Evolutionary conservation across 92 coral and sea anemone species (phyloP), one percentile per base, ranked within the genome.

Genomic region (Zoanthus solanderi): DNA sequence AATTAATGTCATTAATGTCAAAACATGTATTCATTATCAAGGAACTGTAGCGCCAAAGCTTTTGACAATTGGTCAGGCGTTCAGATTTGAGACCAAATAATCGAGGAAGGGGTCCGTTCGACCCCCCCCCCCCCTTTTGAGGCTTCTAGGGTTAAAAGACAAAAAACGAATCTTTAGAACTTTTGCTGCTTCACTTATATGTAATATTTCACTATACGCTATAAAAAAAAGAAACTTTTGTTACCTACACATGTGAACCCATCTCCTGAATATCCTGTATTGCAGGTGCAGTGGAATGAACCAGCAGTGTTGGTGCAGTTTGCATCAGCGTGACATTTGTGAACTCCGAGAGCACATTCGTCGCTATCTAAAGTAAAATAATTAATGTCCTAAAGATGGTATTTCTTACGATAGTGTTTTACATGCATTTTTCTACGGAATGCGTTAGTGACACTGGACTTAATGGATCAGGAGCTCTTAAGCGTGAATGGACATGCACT

Each of bases 281-380:
- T 87, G 46, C 94, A 92, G n/a, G 94, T 92, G 72, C 94, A 92
- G 85, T 78, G 65, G 88, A 84, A 92, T 47, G 92, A 89, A 53
- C 94, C 94, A 50, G 75, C 71, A 73, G 92, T 91, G 84, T 91
- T 87, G 53, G 84, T 79, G 52, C 96, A 94, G 72, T 61, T 86
- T 32, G 96, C 94, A 63, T 83, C 92, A 15, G 54, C 29, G 74
- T 94, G 94, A 76, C 96, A 94, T 28, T 86, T 82, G 63, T 94
- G 90, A 56, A 88, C 89, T 7, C 86, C 91, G 6, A 87, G 68
- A 6, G 76, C 29, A 73, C 96, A 93, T 78, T 93, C 96, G 42
- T 93, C 75, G 34, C 76, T 87, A 91, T 93, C 96, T 93, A 44
- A 5, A 73, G 78, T 73, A n/a, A 50, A 34, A 73, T 13, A 44